Base-by-base conservation (phyloP, 1,140 invertebrate species). In the Drosophila asahinai region DNA sequence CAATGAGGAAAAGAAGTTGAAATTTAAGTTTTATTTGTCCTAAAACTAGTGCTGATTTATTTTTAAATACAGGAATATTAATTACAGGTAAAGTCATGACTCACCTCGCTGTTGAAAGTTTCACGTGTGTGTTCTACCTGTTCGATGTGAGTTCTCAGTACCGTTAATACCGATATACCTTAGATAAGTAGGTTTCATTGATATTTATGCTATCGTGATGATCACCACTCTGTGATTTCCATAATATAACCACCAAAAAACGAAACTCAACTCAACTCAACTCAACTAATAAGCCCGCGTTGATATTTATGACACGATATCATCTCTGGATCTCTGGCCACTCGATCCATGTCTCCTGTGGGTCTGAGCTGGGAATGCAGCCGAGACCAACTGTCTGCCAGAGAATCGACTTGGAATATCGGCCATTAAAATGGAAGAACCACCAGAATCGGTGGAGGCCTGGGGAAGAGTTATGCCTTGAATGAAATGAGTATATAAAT, bases 241-340 rank as follows among this genome's bases (percentile, higher is more conserved):
- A 73, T 61, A 73, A 73, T 73, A 38, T 58, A 12, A n/a, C 22
- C n/a, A 19, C 27, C 15, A n/a, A 58, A 70, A 60, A 73, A 42
- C 54, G 47, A 73, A 73, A 45, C 51, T 19, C 25, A 68, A 11
- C 66, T 38, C 64, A 70, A 63, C 59, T 55, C 43, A 38, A 36
- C 25, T 36, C 58, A 80, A 81, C 68, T 83, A 87, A 89, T 89
- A 83, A 70, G 68, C 63, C 58, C 47, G 48, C 43, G 73, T 45
- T 77, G 77, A 89, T 89, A 81, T 89, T 87, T 87, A 87, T 87
- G 83, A 89, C 81, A 89, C 83, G 83, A 87, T 87, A 89, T 87
- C 81, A 87, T 91, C 87, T 91, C 64, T 64, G 81, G 58, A 87
- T 91, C 87, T 91, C 64, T 64, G 81, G 58, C 67, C 77, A 66